Conservation (phyloP, 92 coral and sea anemone species). For the Zoanthus gigantus region DNA sequence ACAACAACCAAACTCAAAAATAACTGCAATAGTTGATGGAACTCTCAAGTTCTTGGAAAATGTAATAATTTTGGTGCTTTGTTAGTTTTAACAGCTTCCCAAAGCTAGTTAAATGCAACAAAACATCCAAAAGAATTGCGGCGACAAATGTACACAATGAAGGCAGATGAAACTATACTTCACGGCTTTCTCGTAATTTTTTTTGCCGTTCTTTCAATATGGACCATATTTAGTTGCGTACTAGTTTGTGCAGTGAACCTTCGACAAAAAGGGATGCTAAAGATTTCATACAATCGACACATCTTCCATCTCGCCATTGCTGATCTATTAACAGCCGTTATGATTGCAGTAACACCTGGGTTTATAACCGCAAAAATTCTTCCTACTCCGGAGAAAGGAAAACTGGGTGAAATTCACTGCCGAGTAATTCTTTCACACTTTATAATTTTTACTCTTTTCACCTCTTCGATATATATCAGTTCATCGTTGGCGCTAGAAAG, state of each 20-base stretch:
- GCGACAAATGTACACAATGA: background rate
- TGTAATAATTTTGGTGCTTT: background rate
- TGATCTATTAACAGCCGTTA: constrained; percentile 58
- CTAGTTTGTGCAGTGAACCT: constrained; percentile 64
- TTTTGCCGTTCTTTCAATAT: constrained; percentile 48
- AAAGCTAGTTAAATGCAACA: constrained; percentile 10
- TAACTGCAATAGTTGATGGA: background rate
- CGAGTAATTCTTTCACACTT: constrained; percentile 69
- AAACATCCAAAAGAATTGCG: background rate
- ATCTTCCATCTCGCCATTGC: constrained; percentile 67
- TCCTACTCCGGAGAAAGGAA: constrained; percentile 35
- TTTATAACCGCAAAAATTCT: constrained; percentile 55
- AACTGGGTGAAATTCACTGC: constrained; percentile 57
- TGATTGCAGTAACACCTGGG: constrained; percentile 65
- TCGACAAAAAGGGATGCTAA: constrained; percentile 59
- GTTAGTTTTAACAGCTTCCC: background rate
- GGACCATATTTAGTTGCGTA: constrained; percentile 55
- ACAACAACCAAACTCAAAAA: background rate
- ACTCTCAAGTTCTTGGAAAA: background rate
- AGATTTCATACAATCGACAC: constrained; percentile 62
- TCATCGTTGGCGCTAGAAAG: constrained; percentile 67
- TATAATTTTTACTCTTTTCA: constrained; percentile 54
- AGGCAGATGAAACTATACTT: background rate
- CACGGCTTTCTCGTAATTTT: constrained; percentile 36
- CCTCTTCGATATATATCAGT: constrained; percentile 63